phyloP scores from a whole-genome alignment of 2,113 vertebrate species.

The Ifrita kowaldi region DNA sequence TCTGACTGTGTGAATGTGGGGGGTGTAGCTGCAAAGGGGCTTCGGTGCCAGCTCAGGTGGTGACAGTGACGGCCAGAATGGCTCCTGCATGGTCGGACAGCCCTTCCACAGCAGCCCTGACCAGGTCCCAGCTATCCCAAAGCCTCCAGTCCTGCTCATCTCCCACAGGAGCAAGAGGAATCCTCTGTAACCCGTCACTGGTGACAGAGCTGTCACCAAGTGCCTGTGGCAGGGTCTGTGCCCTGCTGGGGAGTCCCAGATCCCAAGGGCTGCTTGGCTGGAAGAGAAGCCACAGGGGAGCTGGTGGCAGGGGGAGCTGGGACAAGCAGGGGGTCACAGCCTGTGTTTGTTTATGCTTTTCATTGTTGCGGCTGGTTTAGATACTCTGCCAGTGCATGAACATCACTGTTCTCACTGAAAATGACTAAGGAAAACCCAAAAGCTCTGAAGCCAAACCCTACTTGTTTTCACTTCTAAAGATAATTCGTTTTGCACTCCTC shows the following conservation, averaged over 20 bases:
- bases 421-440: neutral
- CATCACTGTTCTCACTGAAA: neutral
- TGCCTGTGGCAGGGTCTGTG: neutral
- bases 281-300: neutral
- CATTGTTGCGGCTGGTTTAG: neutral
- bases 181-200: fast-evolving
- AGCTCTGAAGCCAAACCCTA: neutral
- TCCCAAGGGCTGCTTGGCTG: neutral
- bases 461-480: neutral
- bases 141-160: neutral
- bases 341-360: neutral
- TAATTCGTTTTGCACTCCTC: neutral
- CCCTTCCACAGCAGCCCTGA: neutral
- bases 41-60: neutral
- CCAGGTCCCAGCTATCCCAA: fast-evolving
- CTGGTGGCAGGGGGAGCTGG: neutral
- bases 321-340: neutral
- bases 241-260: neutral
- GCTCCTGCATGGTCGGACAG: neutral
- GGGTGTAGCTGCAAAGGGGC: neutral
- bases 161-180: neutral
- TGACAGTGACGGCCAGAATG: neutral
- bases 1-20: neutral
- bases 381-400: neutral
- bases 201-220: neutral